Base-by-base conservation (phyloP, 2,888 invertebrate genomes). In the Empis stercorea region DNA sequence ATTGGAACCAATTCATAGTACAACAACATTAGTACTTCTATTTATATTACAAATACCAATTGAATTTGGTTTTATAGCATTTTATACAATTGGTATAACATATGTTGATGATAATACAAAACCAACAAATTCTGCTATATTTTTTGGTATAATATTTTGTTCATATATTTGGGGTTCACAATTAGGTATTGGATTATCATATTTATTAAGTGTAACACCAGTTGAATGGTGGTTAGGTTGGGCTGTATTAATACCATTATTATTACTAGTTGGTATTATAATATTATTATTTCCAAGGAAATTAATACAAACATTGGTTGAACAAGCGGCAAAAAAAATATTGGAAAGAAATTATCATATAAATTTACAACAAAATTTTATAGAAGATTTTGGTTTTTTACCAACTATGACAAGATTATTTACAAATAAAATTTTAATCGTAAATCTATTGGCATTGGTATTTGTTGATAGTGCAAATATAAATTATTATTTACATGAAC, bases 51-150 rank as follows among this genome's bases (percentile, higher is more conserved):
- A 76, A 57, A 55, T 76, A 43, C 57, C 70, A 0, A 61, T 68
- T 43, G 75, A 73, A 44, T 57, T 75, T 48, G 72, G 68, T 0
- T 66, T 67, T 14, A 58, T 74, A 30, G 71, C 74, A 0, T 76
- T 74, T 54, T 73, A 72, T 40, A 68, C 74, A 1, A 68, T 77
- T 15, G 79, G 78, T 9, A 62, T 79, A 16, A 73, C 74, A 5
- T 80, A 78, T 54, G 64, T 80, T 10, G 79, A 80, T 51, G 79
- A 80, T 54, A 79, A 80, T 57, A 73, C 75, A 1, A 65, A 70
- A 20, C 70, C 67, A 16, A 64, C 70, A 44, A 70, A 74, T 42
- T 71, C 74, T 49, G 70, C 76, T 1, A 67, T 70, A 1, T 68
- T 68, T 30, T 65, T 75, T 49, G 73, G 70, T 0, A 58, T 61